phyloP scores from a whole-genome alignment of 2,888 invertebrate species.

The Eledona agricola region DNA sequence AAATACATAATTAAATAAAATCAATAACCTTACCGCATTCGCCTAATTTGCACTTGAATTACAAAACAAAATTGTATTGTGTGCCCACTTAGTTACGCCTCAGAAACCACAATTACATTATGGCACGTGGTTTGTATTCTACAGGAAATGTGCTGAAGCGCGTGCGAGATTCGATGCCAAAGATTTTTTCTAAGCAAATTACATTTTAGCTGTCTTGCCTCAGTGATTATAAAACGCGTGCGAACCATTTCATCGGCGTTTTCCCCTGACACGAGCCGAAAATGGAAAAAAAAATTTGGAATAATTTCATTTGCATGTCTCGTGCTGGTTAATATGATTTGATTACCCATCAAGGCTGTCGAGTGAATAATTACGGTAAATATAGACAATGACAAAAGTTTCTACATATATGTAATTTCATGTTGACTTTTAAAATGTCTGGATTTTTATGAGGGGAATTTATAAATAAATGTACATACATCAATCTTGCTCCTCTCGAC shows the following conservation, averaged over 20 bases:
- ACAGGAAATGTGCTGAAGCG: slow-evolving; percentile 17
- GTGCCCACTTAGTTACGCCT: neutral
- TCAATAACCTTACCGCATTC: slow-evolving; percentile 14
- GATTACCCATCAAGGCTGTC: slow-evolving; percentile 15
- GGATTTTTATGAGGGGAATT: neutral
- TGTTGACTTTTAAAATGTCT: no score
- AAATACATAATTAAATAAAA: no score
- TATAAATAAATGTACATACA: neutral
- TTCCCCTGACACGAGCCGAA: neutral
- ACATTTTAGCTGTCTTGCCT: neutral
- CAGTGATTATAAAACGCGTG: no score
- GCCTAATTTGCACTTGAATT: slow-evolving; percentile 4
- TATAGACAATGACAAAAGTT: slow-evolving; percentile 23
- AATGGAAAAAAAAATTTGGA: slow-evolving; percentile 3
- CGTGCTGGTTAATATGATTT: slow-evolving; percentile 5
- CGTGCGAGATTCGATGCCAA: slow-evolving; percentile 24
- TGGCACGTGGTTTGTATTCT: slow-evolving; percentile 19
- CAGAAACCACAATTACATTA: slow-evolving; percentile 7
- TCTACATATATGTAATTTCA: no score
- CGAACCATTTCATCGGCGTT: no score
- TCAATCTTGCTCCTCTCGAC: no score
- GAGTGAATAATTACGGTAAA: slow-evolving; percentile 15
- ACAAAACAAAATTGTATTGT: slow-evolving; percentile 1
- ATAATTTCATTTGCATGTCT: slow-evolving; percentile 11
- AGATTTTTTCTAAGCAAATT: no score